These are phyloP conservation scores for Hypsibius dujardini DNA, from an alignment of 1,140 invertebrate genomes.

Conservation along the genomic window DNA sequence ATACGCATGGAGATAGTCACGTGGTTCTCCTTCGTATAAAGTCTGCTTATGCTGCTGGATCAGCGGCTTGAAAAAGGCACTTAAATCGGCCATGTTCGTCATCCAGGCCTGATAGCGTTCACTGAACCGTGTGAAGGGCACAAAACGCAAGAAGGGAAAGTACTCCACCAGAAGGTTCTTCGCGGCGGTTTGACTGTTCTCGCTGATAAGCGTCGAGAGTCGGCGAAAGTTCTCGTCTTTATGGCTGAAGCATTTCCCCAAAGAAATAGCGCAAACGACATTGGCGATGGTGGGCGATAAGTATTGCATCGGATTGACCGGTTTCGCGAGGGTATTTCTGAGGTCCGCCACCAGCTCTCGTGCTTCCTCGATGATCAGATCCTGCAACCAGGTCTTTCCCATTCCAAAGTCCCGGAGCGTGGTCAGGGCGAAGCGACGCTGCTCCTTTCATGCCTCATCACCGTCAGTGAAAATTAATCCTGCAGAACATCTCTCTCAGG, in stretches of 20 bases:
- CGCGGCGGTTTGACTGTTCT: not conserved
- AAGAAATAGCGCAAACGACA: not conserved
- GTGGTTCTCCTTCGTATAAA: not conserved
- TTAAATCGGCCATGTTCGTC: not conserved
- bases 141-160: not conserved
- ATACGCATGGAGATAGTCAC: not conserved
- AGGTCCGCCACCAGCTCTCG: not conserved
- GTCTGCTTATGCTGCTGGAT: not conserved
- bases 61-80: not conserved
- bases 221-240: not conserved
- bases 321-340: not conserved
- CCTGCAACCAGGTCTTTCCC: conserved; percentile 1
- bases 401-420: conserved; percentile 11
- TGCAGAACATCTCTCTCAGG: not conserved
- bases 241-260: not conserved
- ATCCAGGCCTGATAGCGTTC: not conserved
- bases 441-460: not conserved
- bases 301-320: not conserved
- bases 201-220: not conserved
- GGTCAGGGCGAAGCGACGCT: conserved; percentile 2
- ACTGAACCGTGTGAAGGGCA: not conserved
- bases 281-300: not conserved
- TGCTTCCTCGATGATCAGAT: not conserved
- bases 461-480: conserved; percentile 7
- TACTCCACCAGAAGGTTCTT: not conserved